Evolutionary conservation across 2,888 invertebrate genomes (phyloP).

Genomic region (Pardosa pseudoannulata): DNA sequence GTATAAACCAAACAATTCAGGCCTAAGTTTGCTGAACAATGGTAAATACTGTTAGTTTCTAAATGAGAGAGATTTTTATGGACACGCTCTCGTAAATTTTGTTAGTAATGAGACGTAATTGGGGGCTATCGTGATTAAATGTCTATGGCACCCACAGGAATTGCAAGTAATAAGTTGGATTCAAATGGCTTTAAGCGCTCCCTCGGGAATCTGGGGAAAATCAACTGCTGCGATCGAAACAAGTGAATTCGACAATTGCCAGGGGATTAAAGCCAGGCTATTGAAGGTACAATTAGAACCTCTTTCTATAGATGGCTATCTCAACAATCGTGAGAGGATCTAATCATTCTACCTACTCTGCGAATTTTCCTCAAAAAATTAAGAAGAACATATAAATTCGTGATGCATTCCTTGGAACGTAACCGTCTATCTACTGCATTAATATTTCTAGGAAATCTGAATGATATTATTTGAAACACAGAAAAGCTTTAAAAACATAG

Average conservation of each 20-base stretch:
- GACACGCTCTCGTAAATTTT: conserved; percentile 28
- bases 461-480: no score
- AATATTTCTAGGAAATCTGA: no score
- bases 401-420: no score
- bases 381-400: no score
- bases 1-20: no score
- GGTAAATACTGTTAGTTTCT: no score
- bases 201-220: conserved; percentile 24
- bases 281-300: conserved; percentile 51
- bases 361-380: no score
- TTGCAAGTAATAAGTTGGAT: conserved; percentile 44
- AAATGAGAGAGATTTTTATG: conserved; percentile 46
- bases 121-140: conserved; percentile 56
- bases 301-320: conserved; percentile 3
- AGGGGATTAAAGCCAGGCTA: conserved; percentile 21
- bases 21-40: no score
- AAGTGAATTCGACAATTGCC: conserved; percentile 58
- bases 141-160: conserved; percentile 41
- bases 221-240: conserved; percentile 42
- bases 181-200: conserved; percentile 31
- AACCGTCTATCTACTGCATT: no score
- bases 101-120: conserved; percentile 51
- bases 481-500: no score
- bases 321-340: no score
- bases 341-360: no score